These are phyloP conservation scores for Drosophila acutilabella DNA, from an alignment of 2,888 invertebrate genomes.

Conservation along the genomic window DNA sequence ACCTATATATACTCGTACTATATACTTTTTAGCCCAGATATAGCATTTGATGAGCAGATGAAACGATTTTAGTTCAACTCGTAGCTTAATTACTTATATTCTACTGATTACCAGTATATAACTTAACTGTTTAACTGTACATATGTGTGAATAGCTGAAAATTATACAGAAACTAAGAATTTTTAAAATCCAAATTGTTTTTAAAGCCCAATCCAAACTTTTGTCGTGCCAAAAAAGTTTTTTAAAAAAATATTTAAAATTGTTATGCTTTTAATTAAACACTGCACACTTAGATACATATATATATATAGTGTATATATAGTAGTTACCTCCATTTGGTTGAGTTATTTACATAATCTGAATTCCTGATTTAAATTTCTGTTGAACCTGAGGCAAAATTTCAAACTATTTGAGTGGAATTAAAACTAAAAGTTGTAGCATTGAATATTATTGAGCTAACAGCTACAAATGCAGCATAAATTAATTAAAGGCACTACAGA, in stretches of 20 bases:
- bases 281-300: slow-evolving; percentile 1
- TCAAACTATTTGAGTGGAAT: background rate
- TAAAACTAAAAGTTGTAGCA: background rate
- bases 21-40: slow-evolving; percentile 42
- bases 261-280: slow-evolving; percentile 41
- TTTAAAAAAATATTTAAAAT: slow-evolving; percentile 37
- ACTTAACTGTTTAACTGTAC: slow-evolving; percentile 20
- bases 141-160: slow-evolving; percentile 40
- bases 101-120: slow-evolving; percentile 10
- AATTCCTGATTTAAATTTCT: slow-evolving; percentile 8
- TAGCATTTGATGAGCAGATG: slow-evolving; percentile 16
- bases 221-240: slow-evolving; percentile 56
- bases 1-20: slow-evolving; percentile 16
- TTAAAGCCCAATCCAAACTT: slow-evolving; percentile 46
- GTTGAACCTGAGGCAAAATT: slow-evolving; percentile 8
- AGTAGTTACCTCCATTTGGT: slow-evolving; percentile 4
- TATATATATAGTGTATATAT: background rate
- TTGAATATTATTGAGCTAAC: slow-evolving; percentile 4
- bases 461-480: slow-evolving; percentile 12
- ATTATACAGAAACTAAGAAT: slow-evolving; percentile 25
- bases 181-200: slow-evolving; percentile 68
- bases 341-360: slow-evolving; percentile 8
- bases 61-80: slow-evolving; percentile 28
- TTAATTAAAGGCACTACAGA: slow-evolving; percentile 11
- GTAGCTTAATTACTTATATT: slow-evolving; percentile 16